A percentile compares a stretch with the other conserved stretches of the same genome.
phyloP scores from a whole-genome alignment of 2,888 invertebrate genomes.

The Cephus rjabovi region DNA sequence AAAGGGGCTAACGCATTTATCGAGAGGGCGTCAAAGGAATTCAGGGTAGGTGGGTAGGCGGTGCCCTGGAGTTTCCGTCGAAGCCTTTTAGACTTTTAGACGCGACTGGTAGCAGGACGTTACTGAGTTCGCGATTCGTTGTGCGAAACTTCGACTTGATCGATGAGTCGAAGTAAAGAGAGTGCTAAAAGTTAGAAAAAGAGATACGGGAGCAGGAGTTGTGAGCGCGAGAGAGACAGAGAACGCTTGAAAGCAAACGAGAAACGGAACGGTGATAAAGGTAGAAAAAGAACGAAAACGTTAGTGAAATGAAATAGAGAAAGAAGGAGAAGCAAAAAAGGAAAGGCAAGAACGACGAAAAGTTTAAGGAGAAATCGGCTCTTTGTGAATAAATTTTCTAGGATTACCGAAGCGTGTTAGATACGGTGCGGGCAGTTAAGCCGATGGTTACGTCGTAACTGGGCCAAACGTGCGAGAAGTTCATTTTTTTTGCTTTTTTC shows the following conservation, averaged over 20 bases:
- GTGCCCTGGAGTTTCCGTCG: background rate
- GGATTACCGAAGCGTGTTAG: conserved; percentile 32
- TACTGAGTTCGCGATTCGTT: conserved; percentile 8
- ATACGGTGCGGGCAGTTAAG: conserved; percentile 17
- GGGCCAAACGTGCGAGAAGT: conserved; percentile 3
- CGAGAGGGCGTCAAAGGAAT: background rate
- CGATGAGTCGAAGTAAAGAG: background rate
- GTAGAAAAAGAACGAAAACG: background rate
- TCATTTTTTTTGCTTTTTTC: background rate
- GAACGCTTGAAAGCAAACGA: background rate
- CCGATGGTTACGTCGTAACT: conserved; percentile 18
- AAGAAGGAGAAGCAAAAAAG: background rate
- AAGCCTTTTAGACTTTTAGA: background rate
- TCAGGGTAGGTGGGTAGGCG: background rate
- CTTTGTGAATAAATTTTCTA: conserved; percentile 39
- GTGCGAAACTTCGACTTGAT: background rate
- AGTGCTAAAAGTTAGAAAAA: background rate
- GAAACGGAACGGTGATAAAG: background rate
- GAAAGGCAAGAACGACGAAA: background rate
- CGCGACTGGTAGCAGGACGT: background rate
- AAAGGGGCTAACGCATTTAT: background rate
- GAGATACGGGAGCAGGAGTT: background rate
- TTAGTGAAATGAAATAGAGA: conserved; percentile 2
- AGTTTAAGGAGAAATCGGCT: conserved; percentile 23
- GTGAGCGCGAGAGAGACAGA: conserved; percentile 1